Evolutionary conservation across 1,140 invertebrate species (phyloP), one percentile per base, ranked within the genome.

Genomic region (Scylla paramamosain): DNA sequence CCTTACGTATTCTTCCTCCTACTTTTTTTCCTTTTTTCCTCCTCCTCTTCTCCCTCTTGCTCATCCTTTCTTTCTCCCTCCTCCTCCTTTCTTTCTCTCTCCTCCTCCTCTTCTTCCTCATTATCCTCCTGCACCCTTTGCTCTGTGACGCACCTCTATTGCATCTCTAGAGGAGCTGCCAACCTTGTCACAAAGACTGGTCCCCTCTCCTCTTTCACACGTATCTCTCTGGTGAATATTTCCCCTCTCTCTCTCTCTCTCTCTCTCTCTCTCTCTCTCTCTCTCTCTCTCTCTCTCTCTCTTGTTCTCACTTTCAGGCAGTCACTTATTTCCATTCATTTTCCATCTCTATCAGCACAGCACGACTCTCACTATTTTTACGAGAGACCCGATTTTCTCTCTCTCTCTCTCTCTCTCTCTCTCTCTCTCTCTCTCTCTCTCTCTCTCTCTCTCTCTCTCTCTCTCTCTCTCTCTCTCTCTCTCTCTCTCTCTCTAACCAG

Each of bases 181-280:
- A 59, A 59, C 52, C 52, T 20, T 59, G 52, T 59, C 52, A 59
- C 67, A 77, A 77, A 77, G 20, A n/a, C 67, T n/a, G 0, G 20
- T 59, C 52, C 67, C 3, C 20, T 77, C 67, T n/a, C 20, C 8
- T 77, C 16, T 77, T 77, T 77, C 67, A n/a, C n/a, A 16, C 25
- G 20, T n/a, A 77, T 77, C n/a, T 77, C 67, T n/a, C 67, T 77
- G 12, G 20, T 20, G 20, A n/a, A n/a, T 77, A 77, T n/a, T 8
- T 77, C 67, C 67, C n/a, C 67, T n/a, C n/a, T 59, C 52, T 59
- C 52, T 59, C 52, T 59, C 52, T 59, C 52, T 59, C 52, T 77
- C 67, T 77, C 67, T 77, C 67, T 77, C 67, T 77, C 67, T 77
- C 67, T 77, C 67, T 77, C 67, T 77, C 67, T 77, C 67, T 77